Evolutionary conservation across 1,140 invertebrate genomes (phyloP).

Genomic region (Bombus sylvicola): DNA sequence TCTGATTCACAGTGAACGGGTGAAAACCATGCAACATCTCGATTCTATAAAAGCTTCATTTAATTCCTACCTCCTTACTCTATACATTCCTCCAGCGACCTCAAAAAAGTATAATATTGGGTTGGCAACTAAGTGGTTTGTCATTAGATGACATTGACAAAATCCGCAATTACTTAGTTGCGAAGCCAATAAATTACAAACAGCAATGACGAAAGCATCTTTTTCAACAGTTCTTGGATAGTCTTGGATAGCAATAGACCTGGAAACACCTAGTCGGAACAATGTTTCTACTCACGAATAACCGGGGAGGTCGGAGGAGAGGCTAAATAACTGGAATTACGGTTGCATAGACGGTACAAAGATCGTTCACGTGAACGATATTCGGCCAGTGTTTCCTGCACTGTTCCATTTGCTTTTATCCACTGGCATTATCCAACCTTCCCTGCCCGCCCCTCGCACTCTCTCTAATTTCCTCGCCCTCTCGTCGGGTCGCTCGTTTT

Average conservation of each 20-base stretch:
- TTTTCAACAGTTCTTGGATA: not conserved
- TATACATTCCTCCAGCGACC: not conserved
- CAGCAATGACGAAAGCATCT: too few relatives aligned
- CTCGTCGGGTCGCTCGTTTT: slow-evolving; percentile 18
- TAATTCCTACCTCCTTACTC: not conserved
- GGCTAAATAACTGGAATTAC: slow-evolving; percentile 26
- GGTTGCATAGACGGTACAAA: slow-evolving; percentile 15
- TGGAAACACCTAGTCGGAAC: not conserved
- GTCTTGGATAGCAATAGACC: not conserved
- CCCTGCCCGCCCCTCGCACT: not conserved
- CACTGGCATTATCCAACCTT: slow-evolving; percentile 11
- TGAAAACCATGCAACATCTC: not conserved
- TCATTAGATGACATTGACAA: too few relatives aligned
- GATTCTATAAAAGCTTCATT: not conserved
- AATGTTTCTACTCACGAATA: slow-evolving; percentile 1
- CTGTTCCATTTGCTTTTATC: slow-evolving; percentile 7
- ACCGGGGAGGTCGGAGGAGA: not conserved
- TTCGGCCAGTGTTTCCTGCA: slow-evolving; percentile 6
- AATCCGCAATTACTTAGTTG: too few relatives aligned
- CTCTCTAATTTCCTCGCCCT: slow-evolving; percentile 9
- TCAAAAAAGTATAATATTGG: not conserved
- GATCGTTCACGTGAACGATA: slow-evolving; percentile 9
- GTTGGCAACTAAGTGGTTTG: too few relatives aligned
- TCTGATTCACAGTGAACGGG: not conserved
- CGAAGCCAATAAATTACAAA: too few relatives aligned